Evolutionary conservation across 2,888 invertebrate species (phyloP).

Genomic region (Girardia tigrina): DNA sequence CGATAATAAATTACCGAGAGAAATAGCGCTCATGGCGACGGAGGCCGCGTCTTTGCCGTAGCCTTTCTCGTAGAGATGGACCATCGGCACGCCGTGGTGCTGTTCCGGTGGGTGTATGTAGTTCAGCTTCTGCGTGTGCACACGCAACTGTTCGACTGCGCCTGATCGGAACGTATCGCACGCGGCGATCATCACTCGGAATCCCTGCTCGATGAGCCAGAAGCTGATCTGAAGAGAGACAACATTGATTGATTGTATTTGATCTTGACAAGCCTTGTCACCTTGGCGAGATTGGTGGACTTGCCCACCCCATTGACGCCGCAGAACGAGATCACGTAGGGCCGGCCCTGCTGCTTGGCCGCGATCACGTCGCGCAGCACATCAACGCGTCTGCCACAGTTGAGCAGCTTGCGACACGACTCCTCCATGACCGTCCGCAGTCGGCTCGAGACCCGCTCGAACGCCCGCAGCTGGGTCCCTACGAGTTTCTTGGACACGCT

Average conservation of each 20-base stretch:
- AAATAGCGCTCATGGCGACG: constrained; percentile 90
- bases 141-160: constrained; percentile 90
- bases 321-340: constrained; percentile 88
- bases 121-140: constrained; percentile 79
- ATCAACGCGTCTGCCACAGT: constrained; percentile 82
- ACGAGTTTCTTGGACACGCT: constrained; percentile 76
- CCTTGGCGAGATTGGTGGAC: constrained; percentile 90
- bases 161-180: constrained; percentile 98
- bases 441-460: constrained; percentile 56
- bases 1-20: too few species aligned
- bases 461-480: constrained; percentile 78
- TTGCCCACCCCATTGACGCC: constrained; percentile 98
- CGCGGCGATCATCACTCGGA: constrained; percentile 87
- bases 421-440: constrained; percentile 76
- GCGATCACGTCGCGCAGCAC: constrained; percentile 87
- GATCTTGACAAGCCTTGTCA: too few species aligned
- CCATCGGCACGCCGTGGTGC: constrained; percentile 61
- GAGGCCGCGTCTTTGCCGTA: constrained; percentile 97
- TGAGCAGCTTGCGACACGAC: constrained; percentile 78
- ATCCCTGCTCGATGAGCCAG: constrained; percentile 93
- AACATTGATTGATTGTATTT: too few species aligned
- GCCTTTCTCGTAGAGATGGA: constrained; percentile 89
- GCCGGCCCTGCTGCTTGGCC: constrained; percentile 63
- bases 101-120: constrained; percentile 71
- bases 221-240: too few species aligned